phyloP scores from a whole-genome alignment of 2,113 vertebrate genomes.

The Ciconia boyciana region DNA sequence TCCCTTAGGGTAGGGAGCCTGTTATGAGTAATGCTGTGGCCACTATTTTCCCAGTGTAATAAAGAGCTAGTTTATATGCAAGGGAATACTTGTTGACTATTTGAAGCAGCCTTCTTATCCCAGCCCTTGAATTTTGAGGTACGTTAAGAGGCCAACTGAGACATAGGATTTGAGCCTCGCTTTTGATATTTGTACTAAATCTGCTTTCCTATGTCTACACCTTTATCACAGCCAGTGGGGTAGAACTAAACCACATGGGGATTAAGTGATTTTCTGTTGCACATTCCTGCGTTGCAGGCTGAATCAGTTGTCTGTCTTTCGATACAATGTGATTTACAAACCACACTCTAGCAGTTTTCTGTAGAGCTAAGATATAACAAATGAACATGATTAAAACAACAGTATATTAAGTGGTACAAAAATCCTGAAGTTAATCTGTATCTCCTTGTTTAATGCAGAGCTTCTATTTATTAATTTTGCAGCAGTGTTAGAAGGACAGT shows the following conservation, averaged over 20 bases:
- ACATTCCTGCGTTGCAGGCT: background rate
- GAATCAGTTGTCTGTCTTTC: background rate
- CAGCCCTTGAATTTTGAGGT: background rate
- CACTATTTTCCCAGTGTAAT: background rate
- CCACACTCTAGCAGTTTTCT: background rate
- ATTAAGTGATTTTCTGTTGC: slow-evolving; percentile 18
- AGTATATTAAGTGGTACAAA: background rate
- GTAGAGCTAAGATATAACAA: background rate
- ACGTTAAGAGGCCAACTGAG: background rate
- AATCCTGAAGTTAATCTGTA: background rate
- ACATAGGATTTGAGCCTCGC: background rate
- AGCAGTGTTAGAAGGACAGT: background rate
- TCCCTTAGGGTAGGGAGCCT: background rate
- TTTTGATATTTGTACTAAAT: slow-evolving; percentile 11
- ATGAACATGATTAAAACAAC: background rate
- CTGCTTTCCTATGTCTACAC: background rate
- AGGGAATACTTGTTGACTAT: background rate
- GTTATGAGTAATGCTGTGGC: background rate
- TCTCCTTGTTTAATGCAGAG: background rate
- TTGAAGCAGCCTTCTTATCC: background rate
- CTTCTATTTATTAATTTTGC: background rate
- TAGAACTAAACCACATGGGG: slow-evolving; percentile 20
- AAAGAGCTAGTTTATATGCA: background rate
- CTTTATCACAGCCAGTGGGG: background rate
- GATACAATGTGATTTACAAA: background rate